These are phyloP conservation scores for Phlogophora meticulosa DNA, from an alignment of 2,888 invertebrate genomes.

Conservation along the genomic window DNA sequence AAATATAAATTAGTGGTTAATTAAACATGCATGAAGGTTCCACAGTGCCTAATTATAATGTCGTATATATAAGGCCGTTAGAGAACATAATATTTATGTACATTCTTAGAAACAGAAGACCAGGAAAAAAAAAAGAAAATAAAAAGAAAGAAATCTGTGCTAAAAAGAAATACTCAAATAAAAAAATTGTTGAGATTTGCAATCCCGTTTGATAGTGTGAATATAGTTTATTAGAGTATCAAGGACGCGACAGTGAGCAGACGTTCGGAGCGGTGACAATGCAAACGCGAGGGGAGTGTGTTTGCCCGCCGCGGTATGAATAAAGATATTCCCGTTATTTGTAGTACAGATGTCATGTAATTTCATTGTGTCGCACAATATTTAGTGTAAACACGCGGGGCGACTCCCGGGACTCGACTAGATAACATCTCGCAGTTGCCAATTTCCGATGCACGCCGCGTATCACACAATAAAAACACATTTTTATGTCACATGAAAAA, in stretches of 20 bases:
- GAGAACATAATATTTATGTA: neutral
- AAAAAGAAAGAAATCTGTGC: neutral
- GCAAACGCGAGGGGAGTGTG: slow-evolving; percentile 84
- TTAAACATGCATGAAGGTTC: no score
- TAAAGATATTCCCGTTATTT: slow-evolving; percentile 91
- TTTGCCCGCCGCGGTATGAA: slow-evolving; percentile 89
- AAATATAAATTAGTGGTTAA: no score
- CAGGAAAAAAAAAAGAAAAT: neutral
- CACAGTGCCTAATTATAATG: slow-evolving; percentile 10
- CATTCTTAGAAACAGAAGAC: slow-evolving; percentile 5
- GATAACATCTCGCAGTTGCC: slow-evolving; percentile 87
- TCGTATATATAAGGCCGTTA: neutral
- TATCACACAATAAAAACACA: slow-evolving; percentile 82
- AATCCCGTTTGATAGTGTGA: slow-evolving; percentile 50
- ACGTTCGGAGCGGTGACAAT: slow-evolving; percentile 83
- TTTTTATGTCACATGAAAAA: slow-evolving; percentile 83
- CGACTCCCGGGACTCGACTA: slow-evolving; percentile 75
- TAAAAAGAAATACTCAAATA: neutral
- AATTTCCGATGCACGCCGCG: slow-evolving; percentile 78
- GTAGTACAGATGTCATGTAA: slow-evolving; percentile 91
- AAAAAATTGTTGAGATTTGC: slow-evolving; percentile 20
- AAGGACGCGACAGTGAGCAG: slow-evolving; percentile 83
- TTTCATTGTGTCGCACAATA: slow-evolving; percentile 90
- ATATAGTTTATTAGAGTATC: slow-evolving; percentile 68
- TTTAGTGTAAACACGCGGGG: slow-evolving; percentile 90